Conservation (phyloP, 2,113 vertebrate species). For the Megaceryle torquata region DNA sequence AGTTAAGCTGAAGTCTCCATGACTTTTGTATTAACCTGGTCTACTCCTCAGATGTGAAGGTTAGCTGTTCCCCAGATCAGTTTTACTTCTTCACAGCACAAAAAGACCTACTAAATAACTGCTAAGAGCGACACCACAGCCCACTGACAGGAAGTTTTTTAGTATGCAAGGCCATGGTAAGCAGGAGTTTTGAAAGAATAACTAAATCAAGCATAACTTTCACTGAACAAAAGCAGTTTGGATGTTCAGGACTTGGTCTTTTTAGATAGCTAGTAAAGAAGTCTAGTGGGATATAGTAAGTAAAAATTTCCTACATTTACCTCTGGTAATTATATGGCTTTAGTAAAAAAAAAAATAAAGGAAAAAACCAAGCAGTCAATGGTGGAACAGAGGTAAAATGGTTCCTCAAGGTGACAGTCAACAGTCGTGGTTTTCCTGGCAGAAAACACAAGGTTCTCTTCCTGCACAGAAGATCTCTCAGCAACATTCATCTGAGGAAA, state of each 20-base stretch:
- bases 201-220: neutral
- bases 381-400: neutral
- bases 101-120: neutral
- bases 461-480: neutral
- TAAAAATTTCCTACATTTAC: neutral
- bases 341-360: no score
- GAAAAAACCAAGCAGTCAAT: rapidly evolving
- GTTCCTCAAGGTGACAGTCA: neutral
- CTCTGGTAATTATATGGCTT: neutral
- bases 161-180: neutral
- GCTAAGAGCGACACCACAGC: neutral
- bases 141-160: neutral
- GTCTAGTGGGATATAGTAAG: neutral
- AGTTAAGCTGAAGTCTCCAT: neutral
- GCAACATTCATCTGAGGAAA: neutral
- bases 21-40: neutral
- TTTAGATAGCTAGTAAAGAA: neutral
- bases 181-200: neutral
- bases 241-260: neutral
- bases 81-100: neutral
- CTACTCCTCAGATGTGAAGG: neutral
- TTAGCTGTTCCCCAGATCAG: neutral
- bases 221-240: neutral
- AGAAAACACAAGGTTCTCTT: neutral
- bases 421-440: no score